Evolutionary conservation across 2,113 vertebrate genomes (phyloP), one percentile per base, ranked within the genome.

Genomic region (Condylura cristata): DNA sequence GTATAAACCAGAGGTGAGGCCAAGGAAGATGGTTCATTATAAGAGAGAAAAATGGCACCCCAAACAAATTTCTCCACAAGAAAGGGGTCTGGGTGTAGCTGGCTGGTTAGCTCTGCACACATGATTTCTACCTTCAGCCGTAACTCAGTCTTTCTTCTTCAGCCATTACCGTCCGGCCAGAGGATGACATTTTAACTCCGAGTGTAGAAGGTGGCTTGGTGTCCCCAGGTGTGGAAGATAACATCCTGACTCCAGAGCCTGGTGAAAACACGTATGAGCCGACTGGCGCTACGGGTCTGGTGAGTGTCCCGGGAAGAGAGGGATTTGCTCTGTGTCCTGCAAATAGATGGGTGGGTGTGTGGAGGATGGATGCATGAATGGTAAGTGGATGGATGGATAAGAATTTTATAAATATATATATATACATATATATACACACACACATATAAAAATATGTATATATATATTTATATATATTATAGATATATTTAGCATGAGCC

Each of bases 151-250:
- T 97, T 87, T 97, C 89, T 95, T 65, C 39, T 94, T 60, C 41
- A 98, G 98, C 95, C 58, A 90, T 84, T 51, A 72, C 97, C 0
- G 61, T 61, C 26, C 22, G 37, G 58, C 94, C 97, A 78, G 98
- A 97, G 96, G 98, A 98, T 89, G 96, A 96, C 86, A 6, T 20
- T 0, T 82, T 86, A 1, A 66, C 94, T 51, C 89, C 92, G 22
- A 93, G 12, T 58, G 4, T 13, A 13, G 53, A 53, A 32, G 11
- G 4, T n/a, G 32, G 28, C 30, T 0, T 28, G 5, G 48, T 3
- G 6, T 63, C 10, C 4, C 63, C 0, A 11, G n/a, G 85, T 34
- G 11, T 20, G 28, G 94, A 96, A 68, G 94, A 94, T 17, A 2
- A 24, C 2, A 0, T 6, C 0, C 12, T 28, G 63, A 87, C 88